Conservation (phyloP, 1,140 invertebrate species). For the Zaprionus tsacasi region DNA sequence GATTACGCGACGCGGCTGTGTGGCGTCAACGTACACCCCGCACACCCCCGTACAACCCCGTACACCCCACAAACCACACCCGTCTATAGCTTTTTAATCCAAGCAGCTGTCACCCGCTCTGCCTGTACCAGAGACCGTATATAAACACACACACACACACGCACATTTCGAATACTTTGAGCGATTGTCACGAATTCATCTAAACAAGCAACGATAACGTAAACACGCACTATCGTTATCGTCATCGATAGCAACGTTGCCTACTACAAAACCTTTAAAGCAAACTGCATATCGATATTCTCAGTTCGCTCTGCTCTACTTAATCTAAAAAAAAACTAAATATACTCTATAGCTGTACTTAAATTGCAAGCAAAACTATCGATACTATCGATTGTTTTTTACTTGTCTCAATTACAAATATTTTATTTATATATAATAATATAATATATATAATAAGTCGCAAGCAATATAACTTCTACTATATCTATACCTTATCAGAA, state of each 20-base stretch:
- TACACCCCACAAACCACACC: neutral
- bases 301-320: too few species aligned
- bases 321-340: too few species aligned
- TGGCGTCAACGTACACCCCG: neutral
- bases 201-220: neutral
- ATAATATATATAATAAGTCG: too few species aligned
- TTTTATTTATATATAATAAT: too few species aligned
- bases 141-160: neutral
- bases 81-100: constrained; percentile 20
- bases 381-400: too few species aligned
- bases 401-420: too few species aligned
- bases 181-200: constrained; percentile 21
- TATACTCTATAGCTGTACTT: too few species aligned
- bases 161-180: constrained; percentile 3
- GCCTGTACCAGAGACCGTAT: neutral
- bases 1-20: neutral
- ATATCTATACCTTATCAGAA: too few species aligned
- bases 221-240: neutral
- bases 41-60: too few species aligned
- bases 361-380: too few species aligned
- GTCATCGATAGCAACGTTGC: neutral
- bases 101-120: constrained; percentile 26
- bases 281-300: too few species aligned
- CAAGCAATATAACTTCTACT: too few species aligned
- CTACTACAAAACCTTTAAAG: neutral